Evolutionary conservation across 2,888 invertebrate species (phyloP), one percentile per base, ranked within the genome.

Genomic region (Phasia obesa): DNA sequence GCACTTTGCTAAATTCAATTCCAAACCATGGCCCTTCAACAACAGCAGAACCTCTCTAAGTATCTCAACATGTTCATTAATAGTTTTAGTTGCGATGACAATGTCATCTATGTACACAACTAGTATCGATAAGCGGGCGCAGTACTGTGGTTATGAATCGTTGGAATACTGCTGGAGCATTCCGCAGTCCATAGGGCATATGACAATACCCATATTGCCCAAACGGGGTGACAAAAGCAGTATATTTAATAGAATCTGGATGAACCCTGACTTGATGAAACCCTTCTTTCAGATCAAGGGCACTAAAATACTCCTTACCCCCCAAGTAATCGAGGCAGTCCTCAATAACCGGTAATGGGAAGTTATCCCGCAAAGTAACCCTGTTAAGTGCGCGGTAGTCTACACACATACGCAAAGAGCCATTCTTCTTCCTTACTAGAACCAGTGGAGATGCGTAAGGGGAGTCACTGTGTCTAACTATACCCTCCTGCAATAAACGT

Each of bases 91-190:
- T 4, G 57, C 75, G 15, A 65, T 59, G 2, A 59, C n/a, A 9
- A 75, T 74, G 21, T 74, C 62, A 9, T 74, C 55, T 25, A 74
- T 64, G 13, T 74, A 74, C 13, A 74, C 44, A 11, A n/a, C n/a
- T n/a, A n/a, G n/a, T n/a, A n/a, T n/a, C n/a, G n/a, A n/a, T n/a
- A n/a, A n/a, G 15, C 57, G 21, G 15, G 23, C n/a, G 11, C 47
- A n/a, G n/a, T n/a, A n/a, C n/a, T n/a, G n/a, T 25, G n/a, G n/a
- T n/a, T n/a, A n/a, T n/a, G n/a, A n/a, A n/a, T n/a, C n/a, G n/a
- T n/a, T n/a, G n/a, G n/a, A n/a, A n/a, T n/a, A n/a, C n/a, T n/a
- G n/a, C n/a, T n/a, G n/a, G n/a, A n/a, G n/a, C n/a, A n/a, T n/a
- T 23, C 38, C 2, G n/a, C 23, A 21, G 35, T 2, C 27, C 74